Evolutionary conservation across 1,140 invertebrate genomes (phyloP).

Genomic region (Drosophila lini): DNA sequence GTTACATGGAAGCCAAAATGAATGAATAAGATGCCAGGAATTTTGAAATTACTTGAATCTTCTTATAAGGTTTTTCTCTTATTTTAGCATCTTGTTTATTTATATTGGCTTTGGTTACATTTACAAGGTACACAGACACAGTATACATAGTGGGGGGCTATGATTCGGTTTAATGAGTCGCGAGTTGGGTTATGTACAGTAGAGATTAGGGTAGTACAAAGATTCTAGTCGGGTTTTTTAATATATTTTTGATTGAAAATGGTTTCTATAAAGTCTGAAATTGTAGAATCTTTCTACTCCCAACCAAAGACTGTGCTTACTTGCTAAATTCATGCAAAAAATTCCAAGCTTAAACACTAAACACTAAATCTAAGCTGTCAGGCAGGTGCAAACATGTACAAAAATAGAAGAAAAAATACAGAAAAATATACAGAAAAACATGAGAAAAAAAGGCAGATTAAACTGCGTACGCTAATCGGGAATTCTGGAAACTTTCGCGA

Average conservation of each 20-base stretch:
- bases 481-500: slow-evolving; percentile 29
- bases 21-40: not conserved
- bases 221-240: not conserved
- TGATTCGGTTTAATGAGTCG: slow-evolving; percentile 35
- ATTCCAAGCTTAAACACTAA: not conserved
- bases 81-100: not conserved
- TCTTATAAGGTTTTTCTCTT: too few species aligned
- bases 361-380: slow-evolving; percentile 17
- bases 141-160: slow-evolving; percentile 8
- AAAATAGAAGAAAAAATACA: not conserved
- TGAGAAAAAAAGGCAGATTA: slow-evolving; percentile 7
- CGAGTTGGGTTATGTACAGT: slow-evolving; percentile 32
- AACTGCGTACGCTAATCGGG: slow-evolving; percentile 35
- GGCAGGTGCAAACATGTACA: slow-evolving; percentile 17
- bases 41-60: too few species aligned
- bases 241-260: too few species aligned
- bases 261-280: not conserved
- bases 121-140: slow-evolving; percentile 37
- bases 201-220: not conserved
- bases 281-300: not conserved
- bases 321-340: slow-evolving; percentile 16
- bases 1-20: not conserved
- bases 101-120: slow-evolving; percentile 12
- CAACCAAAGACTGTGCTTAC: slow-evolving; percentile 1
- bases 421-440: not conserved